A percentile compares a stretch with the other conserved stretches of the same genome.
phyloP scores from a whole-genome alignment of 1,140 invertebrate genomes.

The Oscheius sp. region DNA sequence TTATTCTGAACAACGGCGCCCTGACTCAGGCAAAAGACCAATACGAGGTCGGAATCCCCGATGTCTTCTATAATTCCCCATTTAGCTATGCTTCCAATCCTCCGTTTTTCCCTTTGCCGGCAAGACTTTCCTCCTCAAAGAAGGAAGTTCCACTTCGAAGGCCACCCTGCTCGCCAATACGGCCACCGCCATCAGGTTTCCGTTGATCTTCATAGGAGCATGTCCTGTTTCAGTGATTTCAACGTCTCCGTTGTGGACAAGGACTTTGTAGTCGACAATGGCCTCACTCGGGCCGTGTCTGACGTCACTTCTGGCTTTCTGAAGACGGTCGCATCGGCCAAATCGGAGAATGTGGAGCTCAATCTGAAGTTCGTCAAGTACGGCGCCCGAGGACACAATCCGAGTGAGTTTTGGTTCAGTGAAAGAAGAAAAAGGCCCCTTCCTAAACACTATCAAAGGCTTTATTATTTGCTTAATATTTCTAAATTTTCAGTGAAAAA shows the following conservation, averaged over 20 bases:
- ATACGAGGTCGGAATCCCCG: conserved; percentile 17
- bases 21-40: neutral
- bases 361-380: conserved; percentile 50
- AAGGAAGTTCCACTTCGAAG: too few relatives aligned
- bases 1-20: conserved; percentile 23
- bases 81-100: too few relatives aligned
- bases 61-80: too few relatives aligned
- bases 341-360: conserved; percentile 29
- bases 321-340: conserved; percentile 36
- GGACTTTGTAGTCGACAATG: conserved; percentile 65
- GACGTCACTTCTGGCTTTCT: conserved; percentile 65
- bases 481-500: conserved; percentile 36
- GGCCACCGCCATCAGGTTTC: too few relatives aligned
- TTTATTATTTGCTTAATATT: too few relatives aligned
- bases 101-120: too few relatives aligned
- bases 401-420: conserved; percentile 42
- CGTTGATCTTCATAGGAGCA: neutral
- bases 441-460: too few relatives aligned
- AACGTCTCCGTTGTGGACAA: neutral
- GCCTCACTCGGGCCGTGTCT: conserved; percentile 69
- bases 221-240: conserved; percentile 2
- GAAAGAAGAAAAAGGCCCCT: too few relatives aligned
- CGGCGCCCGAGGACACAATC: conserved; percentile 47
- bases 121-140: too few relatives aligned
- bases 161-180: too few relatives aligned